Evolutionary conservation across 2,113 vertebrate species (phyloP), one percentile per base, ranked within the genome.

Genomic region (Herpetotheres cachinnans): DNA sequence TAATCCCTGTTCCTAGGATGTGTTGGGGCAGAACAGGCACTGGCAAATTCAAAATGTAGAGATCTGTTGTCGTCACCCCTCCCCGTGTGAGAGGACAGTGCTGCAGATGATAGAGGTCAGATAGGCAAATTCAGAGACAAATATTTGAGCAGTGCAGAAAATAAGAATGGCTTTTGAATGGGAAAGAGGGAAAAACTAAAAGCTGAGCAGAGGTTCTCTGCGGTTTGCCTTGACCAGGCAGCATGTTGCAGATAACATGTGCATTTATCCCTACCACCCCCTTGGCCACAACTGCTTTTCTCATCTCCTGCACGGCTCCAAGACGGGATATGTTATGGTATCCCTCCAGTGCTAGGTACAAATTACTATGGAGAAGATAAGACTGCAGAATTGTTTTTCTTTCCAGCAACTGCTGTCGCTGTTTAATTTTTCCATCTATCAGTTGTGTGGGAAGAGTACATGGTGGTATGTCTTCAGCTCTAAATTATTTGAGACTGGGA

Each of bases 331-430:
- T 56, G 12, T 27, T 89, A 90, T 10, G 47, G 26, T 85, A 36
- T 72, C 89, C 82, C 92, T 91, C 58, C 88, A 94, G 92, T 3
- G 42, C 44, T 34, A 26, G 47, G 50, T 81, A 66, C 72, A 88
- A 94, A 95, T 96, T 86, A 70, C 94, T 84, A 82, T 62, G 79
- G 29, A 79, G 34, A 86, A 95, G 65, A 56, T 89, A 90, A 95
- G 74, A 91, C 96, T 91, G 82, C 87, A 90, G 82, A 90, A 62
- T 70, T 82, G 58, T 73, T 96, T 93, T 93, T 82, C 36, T 34
- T 89, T 61, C 62, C 38, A 83, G 72, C 77, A 77, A 72, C 92
- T 92, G 76, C 93, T 74, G 72, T 87, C 87, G 56, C 85, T 94
- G 86, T 49, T 78, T 66, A 38, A 11, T 69, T 79, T 44, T 79